A percentile compares a stretch with the other conserved stretches of the same genome.
Conservation (phyloP, 2,113 vertebrate genomes). For the Zosterops japonicus region DNA sequence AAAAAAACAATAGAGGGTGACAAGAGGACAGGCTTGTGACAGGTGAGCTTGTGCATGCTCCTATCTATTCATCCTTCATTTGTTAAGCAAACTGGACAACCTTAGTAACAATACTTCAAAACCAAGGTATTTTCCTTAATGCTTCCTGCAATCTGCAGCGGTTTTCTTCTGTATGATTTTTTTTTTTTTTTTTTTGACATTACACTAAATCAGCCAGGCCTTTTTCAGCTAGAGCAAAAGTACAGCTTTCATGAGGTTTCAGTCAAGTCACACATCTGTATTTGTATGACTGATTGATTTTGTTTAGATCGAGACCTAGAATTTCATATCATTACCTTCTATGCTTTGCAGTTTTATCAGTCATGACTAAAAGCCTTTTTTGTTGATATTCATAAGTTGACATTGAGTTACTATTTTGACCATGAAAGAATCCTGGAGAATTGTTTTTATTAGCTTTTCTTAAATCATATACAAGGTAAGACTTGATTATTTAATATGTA, state of each 20-base stretch:
- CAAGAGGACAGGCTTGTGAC: neutral
- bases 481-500: neutral
- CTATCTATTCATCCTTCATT: neutral
- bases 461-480: neutral
- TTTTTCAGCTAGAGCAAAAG: neutral
- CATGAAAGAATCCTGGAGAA: neutral
- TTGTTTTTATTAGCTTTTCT: neutral
- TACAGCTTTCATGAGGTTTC: neutral
- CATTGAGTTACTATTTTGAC: neutral
- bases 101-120: neutral
- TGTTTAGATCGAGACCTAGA: neutral
- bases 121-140: neutral
- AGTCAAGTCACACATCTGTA: neutral
- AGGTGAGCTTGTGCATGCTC: slow-evolving; percentile 45
- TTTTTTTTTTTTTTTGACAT: neutral
- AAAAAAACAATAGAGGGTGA: neutral
- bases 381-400: neutral
- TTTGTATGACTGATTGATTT: neutral
- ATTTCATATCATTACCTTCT: neutral
- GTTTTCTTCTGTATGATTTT: neutral
- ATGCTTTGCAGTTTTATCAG: neutral
- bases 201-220: neutral
- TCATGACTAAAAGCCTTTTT: neutral
- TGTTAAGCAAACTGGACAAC: neutral
- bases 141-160: neutral